Evolutionary conservation across 2,113 vertebrate species (phyloP).

Genomic region (Ceuthmochares aereus): DNA sequence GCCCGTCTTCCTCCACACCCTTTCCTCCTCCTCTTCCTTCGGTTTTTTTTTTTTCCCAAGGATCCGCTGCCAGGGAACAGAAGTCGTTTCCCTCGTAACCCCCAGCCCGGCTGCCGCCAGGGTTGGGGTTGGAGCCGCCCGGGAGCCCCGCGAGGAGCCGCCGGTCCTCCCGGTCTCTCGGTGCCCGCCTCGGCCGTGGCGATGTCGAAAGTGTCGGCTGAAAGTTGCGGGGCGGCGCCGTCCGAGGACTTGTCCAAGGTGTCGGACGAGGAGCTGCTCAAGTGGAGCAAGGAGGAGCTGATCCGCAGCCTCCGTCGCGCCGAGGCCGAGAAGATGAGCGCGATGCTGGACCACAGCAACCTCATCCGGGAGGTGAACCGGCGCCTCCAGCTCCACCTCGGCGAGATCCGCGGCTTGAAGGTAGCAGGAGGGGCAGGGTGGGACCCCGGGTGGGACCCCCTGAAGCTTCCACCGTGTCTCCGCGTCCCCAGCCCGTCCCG

Average conservation of each 20-base stretch:
- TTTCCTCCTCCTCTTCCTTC: slow-evolving; percentile 21
- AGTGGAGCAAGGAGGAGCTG: slow-evolving; percentile 95
- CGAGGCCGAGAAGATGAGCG: slow-evolving; percentile 94
- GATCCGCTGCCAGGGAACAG: not conserved
- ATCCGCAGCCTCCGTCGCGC: slow-evolving; percentile 89
- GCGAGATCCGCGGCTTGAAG: slow-evolving; percentile 95
- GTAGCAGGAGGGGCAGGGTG: slow-evolving; percentile 77
- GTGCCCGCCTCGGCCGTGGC: not conserved
- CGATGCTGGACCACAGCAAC: slow-evolving; percentile 96
- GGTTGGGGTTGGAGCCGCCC: not conserved
- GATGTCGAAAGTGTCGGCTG: slow-evolving; percentile 75
- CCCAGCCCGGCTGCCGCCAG: not conserved
- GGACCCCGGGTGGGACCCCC: slow-evolving; percentile 15
- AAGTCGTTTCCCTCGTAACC: not conserved
- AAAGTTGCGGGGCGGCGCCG: slow-evolving; percentile 54
- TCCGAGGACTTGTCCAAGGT: slow-evolving; percentile 90
- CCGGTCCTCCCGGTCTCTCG: no score
- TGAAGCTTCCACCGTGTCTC: not conserved
- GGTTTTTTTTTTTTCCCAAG: not conserved
- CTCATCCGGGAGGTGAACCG: slow-evolving; percentile 97
- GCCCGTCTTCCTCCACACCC: slow-evolving; percentile 40
- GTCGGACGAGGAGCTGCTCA: slow-evolving; percentile 89
- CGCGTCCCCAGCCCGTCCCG: not conserved
- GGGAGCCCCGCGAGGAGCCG: no score
- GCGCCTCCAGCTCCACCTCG: slow-evolving; percentile 93